These are phyloP conservation scores for Sinocyclocheilus grahami DNA, from an alignment of 2,113 vertebrate genomes.

Conservation along the genomic window DNA sequence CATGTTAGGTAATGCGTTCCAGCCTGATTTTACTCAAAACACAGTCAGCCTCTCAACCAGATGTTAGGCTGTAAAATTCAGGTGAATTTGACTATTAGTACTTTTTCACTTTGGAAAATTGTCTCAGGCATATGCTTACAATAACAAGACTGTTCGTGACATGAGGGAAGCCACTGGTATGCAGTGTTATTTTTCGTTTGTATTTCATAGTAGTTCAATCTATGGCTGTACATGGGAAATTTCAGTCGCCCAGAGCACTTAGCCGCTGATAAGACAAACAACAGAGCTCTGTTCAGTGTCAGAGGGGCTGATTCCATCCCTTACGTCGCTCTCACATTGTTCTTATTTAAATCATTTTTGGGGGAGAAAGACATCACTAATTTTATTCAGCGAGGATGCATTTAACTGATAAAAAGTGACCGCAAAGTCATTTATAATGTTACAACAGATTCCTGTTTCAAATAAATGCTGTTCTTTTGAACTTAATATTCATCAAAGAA, in stretches of 20 bases:
- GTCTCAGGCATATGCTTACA: background rate
- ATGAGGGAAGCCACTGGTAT: background rate
- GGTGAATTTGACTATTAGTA: background rate
- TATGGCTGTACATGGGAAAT: slow-evolving; percentile 18
- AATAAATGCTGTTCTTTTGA: background rate
- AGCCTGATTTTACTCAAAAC: slow-evolving; percentile 15
- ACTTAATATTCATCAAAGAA: no score
- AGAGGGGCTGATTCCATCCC: background rate
- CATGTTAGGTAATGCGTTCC: slow-evolving; percentile 20
- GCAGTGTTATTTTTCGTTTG: slow-evolving; percentile 14
- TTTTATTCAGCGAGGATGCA: background rate
- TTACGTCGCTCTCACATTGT: background rate
- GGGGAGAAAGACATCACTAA: background rate
- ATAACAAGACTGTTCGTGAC: slow-evolving; percentile 7
- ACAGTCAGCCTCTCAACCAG: background rate
- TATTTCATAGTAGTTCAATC: background rate
- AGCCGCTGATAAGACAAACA: slow-evolving; percentile 35
- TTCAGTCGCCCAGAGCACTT: slow-evolving; percentile 1
- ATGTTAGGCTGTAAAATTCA: slow-evolving; percentile 20
- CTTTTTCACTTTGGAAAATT: background rate
- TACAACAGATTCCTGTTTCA: background rate
- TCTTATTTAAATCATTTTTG: background rate
- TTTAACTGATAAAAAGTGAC: background rate
- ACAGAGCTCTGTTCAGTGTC: slow-evolving; percentile 33
- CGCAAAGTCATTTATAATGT: background rate